Percentiles rank a stretch among this genome's conserved stretches.
These are phyloP conservation scores for Tachysurus fulvidraco DNA, from an alignment of 2,113 vertebrate species.

Conservation along the genomic window DNA sequence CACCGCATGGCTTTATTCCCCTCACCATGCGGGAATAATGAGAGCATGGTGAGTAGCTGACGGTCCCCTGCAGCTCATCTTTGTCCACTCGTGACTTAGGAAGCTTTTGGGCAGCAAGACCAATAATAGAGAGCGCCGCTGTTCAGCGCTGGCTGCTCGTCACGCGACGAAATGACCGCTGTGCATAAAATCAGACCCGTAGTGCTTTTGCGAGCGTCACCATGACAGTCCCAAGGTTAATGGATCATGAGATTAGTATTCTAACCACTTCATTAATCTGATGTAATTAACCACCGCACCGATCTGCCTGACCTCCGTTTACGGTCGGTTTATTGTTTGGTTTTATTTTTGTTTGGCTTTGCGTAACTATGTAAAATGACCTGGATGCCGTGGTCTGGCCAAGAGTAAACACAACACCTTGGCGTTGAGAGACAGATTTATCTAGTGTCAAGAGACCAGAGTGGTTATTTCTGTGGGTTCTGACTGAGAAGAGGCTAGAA, in stretches of 20 bases:
- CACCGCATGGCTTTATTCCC: neutral
- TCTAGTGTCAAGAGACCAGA: neutral
- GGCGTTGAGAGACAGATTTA: constrained; percentile 21
- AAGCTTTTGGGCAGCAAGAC: constrained; percentile 17
- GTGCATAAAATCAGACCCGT: constrained; percentile 36
- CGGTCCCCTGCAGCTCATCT: neutral
- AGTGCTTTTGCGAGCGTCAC: neutral
- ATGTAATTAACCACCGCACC: neutral
- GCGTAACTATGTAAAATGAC: constrained; percentile 13
- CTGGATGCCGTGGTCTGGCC: neutral
- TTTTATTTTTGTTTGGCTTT: constrained; percentile 9
- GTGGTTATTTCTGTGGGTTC: constrained; percentile 17
- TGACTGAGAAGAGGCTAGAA: constrained; percentile 4
- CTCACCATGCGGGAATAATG: neutral
- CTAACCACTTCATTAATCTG: constrained; percentile 29
- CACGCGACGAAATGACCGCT: constrained; percentile 23
- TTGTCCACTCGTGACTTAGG: neutral
- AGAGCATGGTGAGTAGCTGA: neutral
- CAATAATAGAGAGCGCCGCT: neutral
- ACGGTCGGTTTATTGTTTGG: constrained; percentile 26
- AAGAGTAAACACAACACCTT: constrained; percentile 1
- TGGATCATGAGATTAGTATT: constrained; percentile 42
- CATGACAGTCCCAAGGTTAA: constrained; percentile 27
- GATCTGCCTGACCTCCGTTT: neutral
- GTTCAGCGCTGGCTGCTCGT: constrained; percentile 32